Conservation (phyloP, 2,797 vertebrate genomes). For the Gorsachius magnificus region DNA sequence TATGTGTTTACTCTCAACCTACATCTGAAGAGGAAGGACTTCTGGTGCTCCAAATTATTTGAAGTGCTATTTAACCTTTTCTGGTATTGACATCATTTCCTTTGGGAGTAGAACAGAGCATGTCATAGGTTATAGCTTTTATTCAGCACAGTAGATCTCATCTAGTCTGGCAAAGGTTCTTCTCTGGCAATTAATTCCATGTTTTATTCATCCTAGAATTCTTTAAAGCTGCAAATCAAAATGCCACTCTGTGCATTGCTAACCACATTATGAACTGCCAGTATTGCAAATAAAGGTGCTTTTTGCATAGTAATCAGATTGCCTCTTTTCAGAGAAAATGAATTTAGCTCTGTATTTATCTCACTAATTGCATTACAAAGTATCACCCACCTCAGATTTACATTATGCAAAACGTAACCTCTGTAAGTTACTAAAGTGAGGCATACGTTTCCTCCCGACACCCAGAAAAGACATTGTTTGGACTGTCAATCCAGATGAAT, state of each 20-base stretch:
- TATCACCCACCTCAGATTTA: conserved; percentile 55
- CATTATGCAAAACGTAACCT: conserved; percentile 71
- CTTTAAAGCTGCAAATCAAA: conserved; percentile 78
- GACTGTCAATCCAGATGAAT: conserved; percentile 53
- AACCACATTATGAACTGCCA: conserved; percentile 50
- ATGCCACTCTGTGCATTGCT: conserved; percentile 65
- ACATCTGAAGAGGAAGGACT: not conserved
- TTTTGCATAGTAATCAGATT: conserved; percentile 75
- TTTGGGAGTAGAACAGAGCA: conserved; percentile 3
- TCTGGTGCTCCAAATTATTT: not conserved
- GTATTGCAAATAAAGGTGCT: conserved; percentile 63
- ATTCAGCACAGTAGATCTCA: conserved; percentile 56
- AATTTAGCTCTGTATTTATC: conserved; percentile 66
- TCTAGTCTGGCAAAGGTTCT: conserved; percentile 52
- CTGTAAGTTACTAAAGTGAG: conserved; percentile 43
- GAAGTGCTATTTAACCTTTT: conserved; percentile 52
- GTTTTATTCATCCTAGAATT: conserved; percentile 78
- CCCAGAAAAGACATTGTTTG: conserved; percentile 47
- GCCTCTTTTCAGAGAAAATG: conserved; percentile 67
- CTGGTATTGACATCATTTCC: conserved; percentile 45
- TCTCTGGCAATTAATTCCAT: conserved; percentile 75
- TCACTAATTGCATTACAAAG: conserved; percentile 73
- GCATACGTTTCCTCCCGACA: conserved; percentile 37
- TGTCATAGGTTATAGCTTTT: conserved; percentile 14
- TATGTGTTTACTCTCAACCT: not conserved